These are phyloP conservation scores for Leptosomus discolor DNA, from an alignment of 2,113 vertebrate species.

Conservation along the genomic window DNA sequence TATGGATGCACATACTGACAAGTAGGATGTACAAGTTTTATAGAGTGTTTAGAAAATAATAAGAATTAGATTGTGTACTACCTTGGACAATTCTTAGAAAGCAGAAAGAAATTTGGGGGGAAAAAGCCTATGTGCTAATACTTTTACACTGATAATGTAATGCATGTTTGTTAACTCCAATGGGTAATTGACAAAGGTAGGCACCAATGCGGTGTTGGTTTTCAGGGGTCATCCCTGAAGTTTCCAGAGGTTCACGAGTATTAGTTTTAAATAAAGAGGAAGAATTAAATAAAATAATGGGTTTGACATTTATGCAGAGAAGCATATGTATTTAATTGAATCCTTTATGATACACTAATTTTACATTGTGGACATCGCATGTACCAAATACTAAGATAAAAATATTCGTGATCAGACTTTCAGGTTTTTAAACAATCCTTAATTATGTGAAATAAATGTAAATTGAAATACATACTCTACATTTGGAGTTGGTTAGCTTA, in stretches of 20 bases:
- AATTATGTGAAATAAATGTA: not conserved
- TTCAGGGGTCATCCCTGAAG: not conserved
- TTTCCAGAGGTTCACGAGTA: not conserved
- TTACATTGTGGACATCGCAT: not conserved
- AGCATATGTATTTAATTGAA: not conserved
- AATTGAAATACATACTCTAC: not conserved
- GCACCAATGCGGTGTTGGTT: not conserved
- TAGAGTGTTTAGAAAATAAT: not conserved
- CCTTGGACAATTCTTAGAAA: not conserved
- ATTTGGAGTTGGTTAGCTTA: not conserved
- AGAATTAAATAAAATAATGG: not conserved
- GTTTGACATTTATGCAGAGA: not conserved
- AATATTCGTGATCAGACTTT: not conserved
- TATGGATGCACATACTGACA: not conserved
- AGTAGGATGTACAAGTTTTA: not conserved
- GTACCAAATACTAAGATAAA: not conserved
- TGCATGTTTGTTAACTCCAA: not conserved
- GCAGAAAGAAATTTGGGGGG: not conserved
- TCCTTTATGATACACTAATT: not conserved
- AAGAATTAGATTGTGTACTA: not conserved
- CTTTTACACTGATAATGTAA: not conserved
- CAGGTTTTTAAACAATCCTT: not conserved
- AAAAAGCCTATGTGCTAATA: not conserved
- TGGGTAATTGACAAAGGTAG: no score
- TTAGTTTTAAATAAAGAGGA: not conserved